These are phyloP conservation scores for Cephonodes hylas DNA, from an alignment of 2,888 invertebrate species.

Conservation along the genomic window DNA sequence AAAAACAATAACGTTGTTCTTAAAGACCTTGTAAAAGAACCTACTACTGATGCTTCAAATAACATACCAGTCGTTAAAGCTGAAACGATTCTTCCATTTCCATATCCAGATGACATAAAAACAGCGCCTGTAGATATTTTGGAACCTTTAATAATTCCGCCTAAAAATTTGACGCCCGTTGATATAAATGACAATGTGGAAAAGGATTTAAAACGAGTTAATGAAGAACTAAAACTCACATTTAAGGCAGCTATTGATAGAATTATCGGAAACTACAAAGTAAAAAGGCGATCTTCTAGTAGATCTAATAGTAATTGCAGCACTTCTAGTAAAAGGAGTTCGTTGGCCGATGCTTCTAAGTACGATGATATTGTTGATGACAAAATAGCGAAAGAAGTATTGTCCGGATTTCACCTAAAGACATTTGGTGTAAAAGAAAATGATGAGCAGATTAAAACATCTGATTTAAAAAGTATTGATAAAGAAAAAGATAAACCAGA, in stretches of 20 bases:
- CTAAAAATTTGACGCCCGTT: constrained; percentile 16
- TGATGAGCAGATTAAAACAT: neutral
- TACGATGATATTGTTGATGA: constrained; percentile 6
- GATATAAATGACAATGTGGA: constrained; percentile 45
- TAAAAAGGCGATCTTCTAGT: constrained; percentile 29
- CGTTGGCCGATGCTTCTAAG: neutral
- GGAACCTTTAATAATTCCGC: constrained; percentile 21
- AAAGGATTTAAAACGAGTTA: constrained; percentile 60
- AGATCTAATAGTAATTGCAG: constrained; percentile 1
- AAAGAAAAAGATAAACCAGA: neutral
- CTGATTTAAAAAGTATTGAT: neutral
- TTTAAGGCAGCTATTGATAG: constrained; percentile 67
- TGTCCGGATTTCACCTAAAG: constrained; percentile 13
- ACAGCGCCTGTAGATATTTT: constrained; percentile 31
- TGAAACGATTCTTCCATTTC: constrained; percentile 55
- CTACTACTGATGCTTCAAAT: constrained; percentile 23
- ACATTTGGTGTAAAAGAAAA: neutral
- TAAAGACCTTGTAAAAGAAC: constrained; percentile 11
- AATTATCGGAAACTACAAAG: constrained; percentile 50
- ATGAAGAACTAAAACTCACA: constrained; percentile 60
- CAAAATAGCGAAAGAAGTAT: constrained; percentile 7
- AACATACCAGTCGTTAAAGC: constrained; percentile 54
- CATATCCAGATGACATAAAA: constrained; percentile 54
- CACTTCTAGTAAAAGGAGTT: constrained; percentile 9
- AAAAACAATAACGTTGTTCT: constrained; percentile 41